Evolutionary conservation across 2,113 vertebrate species (phyloP).

Genomic region (Oreamnos americanus): DNA sequence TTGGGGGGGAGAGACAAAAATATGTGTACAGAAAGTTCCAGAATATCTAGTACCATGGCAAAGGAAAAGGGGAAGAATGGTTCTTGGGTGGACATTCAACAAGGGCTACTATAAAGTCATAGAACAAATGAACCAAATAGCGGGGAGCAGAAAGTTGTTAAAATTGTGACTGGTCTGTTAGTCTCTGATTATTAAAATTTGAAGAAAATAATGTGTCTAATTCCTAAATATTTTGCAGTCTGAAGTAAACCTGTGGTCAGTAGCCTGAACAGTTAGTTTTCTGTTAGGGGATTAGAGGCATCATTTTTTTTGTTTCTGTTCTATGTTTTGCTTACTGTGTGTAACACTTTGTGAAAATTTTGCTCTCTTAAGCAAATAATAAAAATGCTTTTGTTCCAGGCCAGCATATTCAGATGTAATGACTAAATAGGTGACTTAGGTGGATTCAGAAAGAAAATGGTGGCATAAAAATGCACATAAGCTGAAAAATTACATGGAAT

Average conservation of each 20-base stretch:
- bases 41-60: not conserved
- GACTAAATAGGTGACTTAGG: not conserved
- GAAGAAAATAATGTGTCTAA: not conserved
- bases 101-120: not conserved
- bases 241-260: not conserved
- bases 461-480: not conserved
- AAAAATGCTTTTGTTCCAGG: not conserved
- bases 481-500: not conserved
- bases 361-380: slow-evolving; percentile 22
- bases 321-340: not conserved
- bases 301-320: not conserved
- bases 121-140: not conserved
- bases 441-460: slow-evolving; percentile 23
- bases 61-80: not conserved
- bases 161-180: not conserved
- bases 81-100: not conserved
- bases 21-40: not conserved
- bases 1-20: not conserved
- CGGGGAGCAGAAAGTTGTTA: not conserved
- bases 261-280: not conserved
- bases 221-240: not conserved
- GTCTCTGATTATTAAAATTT: slow-evolving; percentile 27
- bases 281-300: not conserved
- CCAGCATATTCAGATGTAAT: not conserved
- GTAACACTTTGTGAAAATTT: not conserved